Evolutionary conservation across 2,888 invertebrate species (phyloP).

Genomic region (Trilocha varians): DNA sequence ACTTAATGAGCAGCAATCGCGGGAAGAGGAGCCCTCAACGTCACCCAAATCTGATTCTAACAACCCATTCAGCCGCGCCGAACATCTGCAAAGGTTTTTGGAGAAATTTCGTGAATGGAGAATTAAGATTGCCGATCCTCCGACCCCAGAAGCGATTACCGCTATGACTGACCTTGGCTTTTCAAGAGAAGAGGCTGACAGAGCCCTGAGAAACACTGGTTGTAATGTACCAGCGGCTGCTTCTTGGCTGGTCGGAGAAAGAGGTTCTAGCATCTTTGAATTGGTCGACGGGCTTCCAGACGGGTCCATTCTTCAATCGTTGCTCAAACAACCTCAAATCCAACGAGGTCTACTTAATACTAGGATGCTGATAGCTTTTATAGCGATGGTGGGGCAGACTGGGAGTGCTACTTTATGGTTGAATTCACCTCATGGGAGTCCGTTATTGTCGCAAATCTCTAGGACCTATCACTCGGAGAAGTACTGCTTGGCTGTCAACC

Average conservation of each 20-base stretch:
- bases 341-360: constrained; percentile 59
- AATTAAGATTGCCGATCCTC: constrained; percentile 39
- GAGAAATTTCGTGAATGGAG: constrained; percentile 59
- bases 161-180: constrained; percentile 53
- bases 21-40: constrained; percentile 13
- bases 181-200: constrained; percentile 40
- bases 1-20: constrained; percentile 21
- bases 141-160: constrained; percentile 39
- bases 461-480: constrained; percentile 65
- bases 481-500: constrained; percentile 62
- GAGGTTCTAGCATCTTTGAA: constrained; percentile 60
- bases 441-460: constrained; percentile 57
- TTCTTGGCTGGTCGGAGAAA: constrained; percentile 55
- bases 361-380: constrained; percentile 59
- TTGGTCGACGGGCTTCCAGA: constrained; percentile 55
- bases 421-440: constrained; percentile 61
- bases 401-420: constrained; percentile 60
- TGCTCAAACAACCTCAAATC: constrained; percentile 59
- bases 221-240: constrained; percentile 61
- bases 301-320: constrained; percentile 46
- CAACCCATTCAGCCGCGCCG: constrained; percentile 41
- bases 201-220: constrained; percentile 47
- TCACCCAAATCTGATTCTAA: constrained; percentile 14
- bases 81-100: constrained; percentile 48
- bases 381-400: constrained; percentile 60